phyloP scores from a whole-genome alignment of 1,140 invertebrate species.

The Tetragonula clypearis region DNA sequence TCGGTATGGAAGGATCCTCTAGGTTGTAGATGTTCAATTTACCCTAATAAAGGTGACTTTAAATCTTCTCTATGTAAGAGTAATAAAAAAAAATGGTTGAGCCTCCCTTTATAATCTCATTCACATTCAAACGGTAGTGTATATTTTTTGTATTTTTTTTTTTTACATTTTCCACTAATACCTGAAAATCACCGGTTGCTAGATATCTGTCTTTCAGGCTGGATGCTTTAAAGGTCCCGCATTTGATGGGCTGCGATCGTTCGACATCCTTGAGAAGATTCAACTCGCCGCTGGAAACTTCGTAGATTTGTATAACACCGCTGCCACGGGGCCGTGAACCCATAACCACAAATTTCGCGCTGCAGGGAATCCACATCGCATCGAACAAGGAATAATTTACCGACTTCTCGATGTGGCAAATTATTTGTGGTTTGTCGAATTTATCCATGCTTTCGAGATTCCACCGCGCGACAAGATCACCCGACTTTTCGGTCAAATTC shows the following conservation, averaged over 20 bases:
- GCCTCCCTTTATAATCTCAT: neutral
- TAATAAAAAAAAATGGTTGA: neutral
- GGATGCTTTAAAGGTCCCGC: conserved; percentile 95
- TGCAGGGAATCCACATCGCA: conserved; percentile 96
- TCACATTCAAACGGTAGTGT: neutral
- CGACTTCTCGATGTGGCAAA: conserved; percentile 92
- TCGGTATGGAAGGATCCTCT: conserved; percentile 86
- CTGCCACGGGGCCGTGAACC: conserved; percentile 92
- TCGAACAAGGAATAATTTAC: conserved; percentile 95
- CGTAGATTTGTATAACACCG: conserved; percentile 94
- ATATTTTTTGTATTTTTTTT: neutral
- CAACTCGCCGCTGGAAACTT: conserved; percentile 88
- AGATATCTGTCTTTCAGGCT: conserved; percentile 89
- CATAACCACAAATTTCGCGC: conserved; percentile 94
- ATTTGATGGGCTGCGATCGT: conserved; percentile 93
- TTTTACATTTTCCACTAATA: conserved; percentile 70
- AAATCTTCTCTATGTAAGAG: conserved; percentile 28
- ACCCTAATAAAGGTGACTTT: conserved; percentile 83
- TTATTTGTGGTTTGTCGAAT: conserved; percentile 93
- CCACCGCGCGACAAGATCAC: too few species aligned
- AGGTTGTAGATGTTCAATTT: conserved; percentile 84
- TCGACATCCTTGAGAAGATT: conserved; percentile 89
- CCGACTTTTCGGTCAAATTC: neutral
- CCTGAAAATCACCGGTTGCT: conserved; percentile 96
- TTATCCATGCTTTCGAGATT: conserved; percentile 71